Conservation (phyloP, 2,797 vertebrate genomes). For the Crenuchus spilurus region DNA sequence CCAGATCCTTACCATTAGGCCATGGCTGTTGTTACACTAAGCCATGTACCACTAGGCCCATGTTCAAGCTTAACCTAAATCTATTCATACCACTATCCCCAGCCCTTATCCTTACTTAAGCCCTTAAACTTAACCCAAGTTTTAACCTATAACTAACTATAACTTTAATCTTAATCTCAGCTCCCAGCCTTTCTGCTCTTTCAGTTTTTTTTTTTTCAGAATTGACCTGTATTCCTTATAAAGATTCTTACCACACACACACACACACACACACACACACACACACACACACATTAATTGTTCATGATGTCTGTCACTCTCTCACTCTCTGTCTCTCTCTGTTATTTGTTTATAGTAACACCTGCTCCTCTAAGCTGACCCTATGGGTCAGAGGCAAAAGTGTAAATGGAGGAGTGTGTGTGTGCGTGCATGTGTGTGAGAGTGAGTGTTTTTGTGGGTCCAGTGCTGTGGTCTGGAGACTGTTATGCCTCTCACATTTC, state of each 20-base stretch:
- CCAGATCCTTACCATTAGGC: too few species aligned
- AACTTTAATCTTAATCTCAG: too few species aligned
- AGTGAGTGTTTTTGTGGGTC: background rate
- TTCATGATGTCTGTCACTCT: background rate
- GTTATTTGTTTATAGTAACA: slow-evolving; percentile 20
- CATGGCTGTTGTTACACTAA: too few species aligned
- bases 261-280: slow-evolving; percentile 5
- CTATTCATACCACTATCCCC: too few species aligned
- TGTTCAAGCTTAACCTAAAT: too few species aligned
- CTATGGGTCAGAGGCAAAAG: slow-evolving; percentile 20
- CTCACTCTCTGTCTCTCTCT: background rate
- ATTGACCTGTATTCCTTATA: too few species aligned
- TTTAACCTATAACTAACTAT: too few species aligned
- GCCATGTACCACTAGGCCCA: too few species aligned
- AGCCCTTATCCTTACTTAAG: too few species aligned
- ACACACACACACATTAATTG: background rate
- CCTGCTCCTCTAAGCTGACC: slow-evolving; percentile 38
- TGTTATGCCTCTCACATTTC: slow-evolving; percentile 16
- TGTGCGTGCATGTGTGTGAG: background rate
- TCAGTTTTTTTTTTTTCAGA: background rate
- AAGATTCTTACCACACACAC: too few species aligned
- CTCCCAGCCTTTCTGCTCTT: background rate
- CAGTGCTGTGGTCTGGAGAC: background rate
- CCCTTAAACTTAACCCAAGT: too few species aligned
- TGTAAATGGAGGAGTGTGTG: slow-evolving; percentile 34